Evolutionary conservation across 2,797 vertebrate genomes (phyloP), one percentile per base, ranked within the genome.

Genomic region (Remorina albescens): DNA sequence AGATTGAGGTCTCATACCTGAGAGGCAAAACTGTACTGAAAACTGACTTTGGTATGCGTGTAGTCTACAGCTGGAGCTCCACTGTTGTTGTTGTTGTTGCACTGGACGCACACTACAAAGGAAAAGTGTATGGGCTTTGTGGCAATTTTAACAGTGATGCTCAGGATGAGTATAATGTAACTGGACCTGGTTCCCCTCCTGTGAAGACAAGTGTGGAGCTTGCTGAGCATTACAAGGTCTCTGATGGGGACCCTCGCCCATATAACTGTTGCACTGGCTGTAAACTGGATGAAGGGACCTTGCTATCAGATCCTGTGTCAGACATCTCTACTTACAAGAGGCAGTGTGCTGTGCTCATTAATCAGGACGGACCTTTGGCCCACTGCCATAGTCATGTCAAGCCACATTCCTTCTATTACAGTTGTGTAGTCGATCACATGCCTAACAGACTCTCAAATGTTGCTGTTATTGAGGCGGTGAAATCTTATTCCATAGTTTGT

Each of bases 71-170:
- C 59, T 47, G 74, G 50, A 46, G 41, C 8, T 56, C 61, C 2
- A 77, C 66, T 6, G 39, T 89, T 30, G 7, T 71, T 7, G 60
- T 91, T 18, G 62, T 71, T 7, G 60, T 91, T 18, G 62, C n/a
- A 21, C 21, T 88, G 30, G 56, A 46, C 0, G 60, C 60, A 5
- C 12, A 8, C 18, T 91, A 82, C 23, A 55, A 57, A 25, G 74
- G 42, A 16, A 50, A 67, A n/a, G 68, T 70, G 1, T 81, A 82
- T 11, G 88, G 90, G 5, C 87, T 91, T 6, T 89, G 88, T 30
- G 73, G 88, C 3, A 88, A 90, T 71, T 91, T 84, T 57, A 86
- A 79, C 0, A 11, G 73, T 0, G 16, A 76, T 51, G 34, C 71
- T 8, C 8, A 15, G 11, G 84, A 91, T 19, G 84, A 90, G 2